Evolutionary conservation across 2,797 vertebrate genomes (phyloP).

Genomic region (Acridotheres tristis): DNA sequence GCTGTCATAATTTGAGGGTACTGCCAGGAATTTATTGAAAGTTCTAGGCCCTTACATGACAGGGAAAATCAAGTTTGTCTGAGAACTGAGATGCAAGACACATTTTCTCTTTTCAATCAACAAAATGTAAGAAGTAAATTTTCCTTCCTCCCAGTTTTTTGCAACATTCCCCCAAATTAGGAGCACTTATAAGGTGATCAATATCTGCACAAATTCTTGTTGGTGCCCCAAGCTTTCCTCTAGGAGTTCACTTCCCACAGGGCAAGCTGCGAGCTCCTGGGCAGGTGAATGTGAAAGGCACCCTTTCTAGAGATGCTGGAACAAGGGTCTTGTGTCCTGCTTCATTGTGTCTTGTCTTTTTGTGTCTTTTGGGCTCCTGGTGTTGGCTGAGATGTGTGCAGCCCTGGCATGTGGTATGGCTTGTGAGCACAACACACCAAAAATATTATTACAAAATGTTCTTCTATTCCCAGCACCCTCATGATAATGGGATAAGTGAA

Average conservation of each 20-base stretch:
- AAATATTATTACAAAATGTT: background rate
- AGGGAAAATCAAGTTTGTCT: background rate
- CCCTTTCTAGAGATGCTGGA: background rate
- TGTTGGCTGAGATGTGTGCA: background rate
- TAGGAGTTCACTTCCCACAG: background rate
- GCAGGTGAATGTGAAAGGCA: rapidly evolving
- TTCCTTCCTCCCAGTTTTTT: background rate
- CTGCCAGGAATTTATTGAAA: background rate
- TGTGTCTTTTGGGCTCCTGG: background rate
- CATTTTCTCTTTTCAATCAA: background rate
- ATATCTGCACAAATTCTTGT: background rate
- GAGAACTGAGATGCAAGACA: background rate
- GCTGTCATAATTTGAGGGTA: background rate
- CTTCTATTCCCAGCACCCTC: background rate
- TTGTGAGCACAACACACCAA: background rate
- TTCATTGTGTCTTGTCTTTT: background rate
- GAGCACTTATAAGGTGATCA: background rate
- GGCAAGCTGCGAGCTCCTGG: rapidly evolving
- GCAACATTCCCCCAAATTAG: background rate
- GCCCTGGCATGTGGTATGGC: background rate
- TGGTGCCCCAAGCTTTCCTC: background rate
- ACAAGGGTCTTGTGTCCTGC: background rate
- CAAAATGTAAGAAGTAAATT: background rate
- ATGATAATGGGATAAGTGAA: background rate
- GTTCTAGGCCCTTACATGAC: background rate